phyloP scores from a whole-genome alignment of 2,797 vertebrate species.

The Ibycter americanus region DNA sequence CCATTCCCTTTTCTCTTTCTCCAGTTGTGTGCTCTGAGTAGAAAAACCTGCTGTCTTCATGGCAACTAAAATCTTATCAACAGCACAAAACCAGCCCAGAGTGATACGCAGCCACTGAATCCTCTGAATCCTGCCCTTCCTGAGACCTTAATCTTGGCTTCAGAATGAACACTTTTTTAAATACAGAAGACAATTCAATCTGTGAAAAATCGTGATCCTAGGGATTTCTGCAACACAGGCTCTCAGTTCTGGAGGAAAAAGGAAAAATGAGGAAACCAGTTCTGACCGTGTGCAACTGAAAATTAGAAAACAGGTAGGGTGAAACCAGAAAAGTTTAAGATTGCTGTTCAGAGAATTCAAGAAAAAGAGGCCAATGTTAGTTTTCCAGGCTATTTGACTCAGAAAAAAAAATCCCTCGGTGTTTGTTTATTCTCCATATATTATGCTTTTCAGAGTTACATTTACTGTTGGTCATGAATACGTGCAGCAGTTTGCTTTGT shows the following conservation, averaged over 20 bases:
- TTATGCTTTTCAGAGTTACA: background rate
- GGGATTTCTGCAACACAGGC: background rate
- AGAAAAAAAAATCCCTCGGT: background rate
- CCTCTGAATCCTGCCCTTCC: background rate
- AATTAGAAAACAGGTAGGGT: background rate
- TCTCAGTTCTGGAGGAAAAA: background rate
- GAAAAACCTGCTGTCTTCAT: background rate
- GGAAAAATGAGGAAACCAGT: background rate
- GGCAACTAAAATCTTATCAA: background rate
- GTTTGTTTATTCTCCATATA: background rate
- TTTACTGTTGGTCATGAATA: background rate
- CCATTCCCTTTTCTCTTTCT: background rate
- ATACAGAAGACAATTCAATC: background rate
- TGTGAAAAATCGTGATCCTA: background rate
- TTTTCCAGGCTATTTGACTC: background rate
- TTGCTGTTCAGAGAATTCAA: background rate
- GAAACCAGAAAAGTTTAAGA: background rate
- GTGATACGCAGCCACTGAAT: background rate
- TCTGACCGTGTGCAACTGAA: background rate
- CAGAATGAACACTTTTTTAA: background rate
- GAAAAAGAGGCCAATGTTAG: background rate
- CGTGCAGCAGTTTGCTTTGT: background rate
- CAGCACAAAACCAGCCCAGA: background rate
- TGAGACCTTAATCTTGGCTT: constrained; percentile 20
- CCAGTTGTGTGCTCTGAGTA: background rate